Evolutionary conservation across 2,113 vertebrate species (phyloP).

Genomic region (Seriola quinqueradiata): DNA sequence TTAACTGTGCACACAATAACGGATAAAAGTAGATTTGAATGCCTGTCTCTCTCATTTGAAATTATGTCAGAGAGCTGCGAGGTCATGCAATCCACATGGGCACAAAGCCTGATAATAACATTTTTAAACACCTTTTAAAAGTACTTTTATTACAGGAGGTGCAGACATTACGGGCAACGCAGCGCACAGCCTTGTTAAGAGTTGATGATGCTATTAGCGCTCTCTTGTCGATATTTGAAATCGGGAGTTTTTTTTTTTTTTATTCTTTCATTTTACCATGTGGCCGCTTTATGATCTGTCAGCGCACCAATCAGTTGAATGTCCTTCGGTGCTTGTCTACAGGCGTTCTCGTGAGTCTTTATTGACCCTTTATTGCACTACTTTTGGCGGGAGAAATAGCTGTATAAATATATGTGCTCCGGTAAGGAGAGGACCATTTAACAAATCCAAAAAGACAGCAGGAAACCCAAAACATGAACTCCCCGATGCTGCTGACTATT

Average conservation of each 20-base stretch:
- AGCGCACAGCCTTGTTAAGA: conserved; percentile 44
- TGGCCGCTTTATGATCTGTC: conserved; percentile 71
- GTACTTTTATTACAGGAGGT: conserved; percentile 52
- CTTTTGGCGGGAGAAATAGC: conserved; percentile 63
- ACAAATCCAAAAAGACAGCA: conserved; percentile 54
- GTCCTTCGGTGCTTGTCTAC: conserved; percentile 63
- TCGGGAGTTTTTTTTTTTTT: conserved; percentile 34
- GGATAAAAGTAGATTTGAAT: conserved; percentile 8
- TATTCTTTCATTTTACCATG: conserved; percentile 49
- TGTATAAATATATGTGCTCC: conserved; percentile 59
- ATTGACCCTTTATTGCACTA: conserved; percentile 71
- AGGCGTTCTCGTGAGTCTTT: conserved; percentile 52
- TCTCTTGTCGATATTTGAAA: conserved; percentile 56
- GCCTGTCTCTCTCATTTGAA: conserved; percentile 28
- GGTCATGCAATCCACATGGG: conserved; percentile 30
- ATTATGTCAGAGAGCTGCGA: conserved; percentile 11
- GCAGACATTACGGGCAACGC: conserved; percentile 39
- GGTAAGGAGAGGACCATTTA: conserved; percentile 46
- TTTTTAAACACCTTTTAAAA: conserved; percentile 64
- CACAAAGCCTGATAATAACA: conserved; percentile 39
- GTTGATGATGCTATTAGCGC: conserved; percentile 57
- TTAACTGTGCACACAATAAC: conserved; percentile 36
- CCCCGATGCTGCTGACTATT: conserved; percentile 37
- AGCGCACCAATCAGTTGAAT: conserved; percentile 63
- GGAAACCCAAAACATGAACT: conserved; percentile 52